These are phyloP conservation scores for Canis aureus DNA, from an alignment of 2,113 vertebrate genomes.

Conservation along the genomic window DNA sequence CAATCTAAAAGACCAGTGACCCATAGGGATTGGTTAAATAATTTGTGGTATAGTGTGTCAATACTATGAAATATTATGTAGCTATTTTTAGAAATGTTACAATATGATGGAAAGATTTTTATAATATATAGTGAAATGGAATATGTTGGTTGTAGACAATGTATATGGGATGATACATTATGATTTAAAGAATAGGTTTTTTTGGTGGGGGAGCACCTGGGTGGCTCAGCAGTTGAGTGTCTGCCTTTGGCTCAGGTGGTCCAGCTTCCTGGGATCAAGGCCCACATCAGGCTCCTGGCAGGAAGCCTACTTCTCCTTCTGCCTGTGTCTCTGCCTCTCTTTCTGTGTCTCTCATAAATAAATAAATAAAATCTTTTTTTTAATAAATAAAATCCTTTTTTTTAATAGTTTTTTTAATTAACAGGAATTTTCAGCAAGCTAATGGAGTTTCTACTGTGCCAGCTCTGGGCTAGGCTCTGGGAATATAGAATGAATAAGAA, in stretches of 20 bases:
- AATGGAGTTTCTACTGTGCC: neutral
- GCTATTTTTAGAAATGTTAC: neutral
- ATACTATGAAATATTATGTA: constrained; percentile 3
- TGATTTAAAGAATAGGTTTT: neutral
- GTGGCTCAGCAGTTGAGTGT: no score
- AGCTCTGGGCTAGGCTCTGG: neutral
- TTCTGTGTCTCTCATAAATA: no score
- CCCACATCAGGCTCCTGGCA: no score
- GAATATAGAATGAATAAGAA: neutral
- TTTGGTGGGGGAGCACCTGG: neutral
- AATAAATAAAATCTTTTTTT: no score
- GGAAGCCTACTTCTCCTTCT: no score
- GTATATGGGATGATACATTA: neutral
- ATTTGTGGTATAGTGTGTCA: neutral
- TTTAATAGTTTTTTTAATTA: neutral
- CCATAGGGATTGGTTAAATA: neutral
- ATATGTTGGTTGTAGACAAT: neutral
- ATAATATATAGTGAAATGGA: neutral
- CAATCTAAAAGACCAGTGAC: neutral
- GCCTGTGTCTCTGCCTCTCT: no score
- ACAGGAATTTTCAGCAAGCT: neutral
- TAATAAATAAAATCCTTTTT: no score
- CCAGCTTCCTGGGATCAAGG: no score
- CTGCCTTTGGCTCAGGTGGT: no score
- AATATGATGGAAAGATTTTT: neutral